These are phyloP conservation scores for Umimayanthus chanpuru DNA, from an alignment of 92 coral and sea anemone genomes.

Conservation along the genomic window DNA sequence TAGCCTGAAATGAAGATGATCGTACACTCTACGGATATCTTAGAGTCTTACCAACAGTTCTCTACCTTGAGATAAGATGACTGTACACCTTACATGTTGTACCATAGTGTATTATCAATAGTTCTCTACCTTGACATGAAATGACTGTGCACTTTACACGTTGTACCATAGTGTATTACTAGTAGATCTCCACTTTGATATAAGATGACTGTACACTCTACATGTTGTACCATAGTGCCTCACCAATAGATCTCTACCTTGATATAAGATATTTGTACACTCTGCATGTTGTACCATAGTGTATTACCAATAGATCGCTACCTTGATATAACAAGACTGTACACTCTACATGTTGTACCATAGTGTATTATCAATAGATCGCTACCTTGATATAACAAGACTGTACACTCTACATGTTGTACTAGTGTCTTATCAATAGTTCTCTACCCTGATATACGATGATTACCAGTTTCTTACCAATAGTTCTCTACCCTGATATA, in stretches of 20 bases:
- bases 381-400: constrained; percentile 17
- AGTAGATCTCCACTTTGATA: constrained; percentile 69
- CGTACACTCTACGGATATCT: no score
- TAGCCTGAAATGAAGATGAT: no score
- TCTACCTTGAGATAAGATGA: constrained; percentile 69
- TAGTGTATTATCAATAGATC: constrained; percentile 65
- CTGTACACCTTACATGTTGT: constrained; percentile 30
- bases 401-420: no score
- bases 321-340: neutral
- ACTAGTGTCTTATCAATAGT: constrained; percentile 63
- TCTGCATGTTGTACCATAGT: no score
- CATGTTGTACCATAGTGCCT: no score
- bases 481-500: no score
- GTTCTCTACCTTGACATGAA: constrained; percentile 50
- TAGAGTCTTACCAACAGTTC: constrained; percentile 72
- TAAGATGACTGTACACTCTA: constrained; percentile 63
- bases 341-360: no score
- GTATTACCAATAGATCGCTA: no score
- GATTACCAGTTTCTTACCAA: no score
- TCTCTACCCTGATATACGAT: constrained; percentile 71
- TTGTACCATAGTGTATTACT: constrained; percentile 47
- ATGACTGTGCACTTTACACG: neutral
- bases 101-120: constrained; percentile 50
- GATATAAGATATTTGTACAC: no score
- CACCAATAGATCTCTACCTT: no score